phyloP scores from a whole-genome alignment of 2,113 vertebrate genomes.

The Oxygymnocypris stewartii region DNA sequence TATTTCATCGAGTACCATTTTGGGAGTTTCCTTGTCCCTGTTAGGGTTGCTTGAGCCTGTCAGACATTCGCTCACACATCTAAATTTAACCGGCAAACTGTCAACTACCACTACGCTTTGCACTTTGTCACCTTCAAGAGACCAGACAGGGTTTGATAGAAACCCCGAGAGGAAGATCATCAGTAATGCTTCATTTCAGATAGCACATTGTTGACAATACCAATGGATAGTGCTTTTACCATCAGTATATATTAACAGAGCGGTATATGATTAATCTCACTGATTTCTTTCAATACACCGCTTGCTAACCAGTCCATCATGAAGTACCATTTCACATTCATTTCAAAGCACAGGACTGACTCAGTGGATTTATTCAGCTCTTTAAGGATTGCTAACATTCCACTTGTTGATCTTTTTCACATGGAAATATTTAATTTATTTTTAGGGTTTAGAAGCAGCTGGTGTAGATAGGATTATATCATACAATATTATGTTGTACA shows the following conservation, averaged over 20 bases:
- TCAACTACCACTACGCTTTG: constrained; percentile 36
- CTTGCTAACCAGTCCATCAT: background rate
- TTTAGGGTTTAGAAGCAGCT: constrained; percentile 19
- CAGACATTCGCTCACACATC: constrained; percentile 47
- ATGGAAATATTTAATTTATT: constrained; percentile 43
- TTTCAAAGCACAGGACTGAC: constrained; percentile 13
- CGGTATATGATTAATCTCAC: background rate
- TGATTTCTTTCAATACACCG: background rate
- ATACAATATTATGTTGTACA: no score
- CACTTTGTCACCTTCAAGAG: constrained; percentile 42
- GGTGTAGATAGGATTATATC: background rate
- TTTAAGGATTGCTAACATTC: constrained; percentile 48
- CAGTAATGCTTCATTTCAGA: background rate
- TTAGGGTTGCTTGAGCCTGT: constrained; percentile 34
- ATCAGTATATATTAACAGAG: background rate
- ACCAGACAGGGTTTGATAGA: constrained; percentile 31
- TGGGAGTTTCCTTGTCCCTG: constrained; percentile 38
- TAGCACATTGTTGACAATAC: background rate
- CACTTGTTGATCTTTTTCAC: constrained; percentile 55
- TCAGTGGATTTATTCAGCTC: constrained; percentile 43
- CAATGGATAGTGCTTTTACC: background rate
- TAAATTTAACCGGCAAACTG: constrained; percentile 54
- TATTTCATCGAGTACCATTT: constrained; percentile 25
- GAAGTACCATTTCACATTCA: background rate
- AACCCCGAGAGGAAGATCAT: constrained; percentile 31